These are phyloP conservation scores for Ypsolopha sequella DNA, from an alignment of 2,888 invertebrate genomes.

Conservation along the genomic window DNA sequence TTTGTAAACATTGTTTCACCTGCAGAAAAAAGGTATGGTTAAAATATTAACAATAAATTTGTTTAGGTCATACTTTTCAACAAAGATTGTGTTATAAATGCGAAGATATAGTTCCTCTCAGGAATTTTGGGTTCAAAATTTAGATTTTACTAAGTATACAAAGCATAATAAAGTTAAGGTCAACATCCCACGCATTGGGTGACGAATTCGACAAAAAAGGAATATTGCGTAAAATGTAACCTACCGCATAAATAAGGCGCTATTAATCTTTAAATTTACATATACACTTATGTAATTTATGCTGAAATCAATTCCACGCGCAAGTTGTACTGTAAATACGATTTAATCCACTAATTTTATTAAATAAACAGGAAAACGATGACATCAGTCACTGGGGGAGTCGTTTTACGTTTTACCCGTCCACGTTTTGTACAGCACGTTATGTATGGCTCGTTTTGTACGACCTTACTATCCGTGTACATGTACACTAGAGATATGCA, in stretches of 20 bases:
- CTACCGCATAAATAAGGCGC: neutral
- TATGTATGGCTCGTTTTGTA: too few relatives aligned
- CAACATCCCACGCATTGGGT: slow-evolving; percentile 55
- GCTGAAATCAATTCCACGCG: neutral
- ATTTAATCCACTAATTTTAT: slow-evolving; percentile 7
- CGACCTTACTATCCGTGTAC: too few relatives aligned
- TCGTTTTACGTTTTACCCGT: too few relatives aligned
- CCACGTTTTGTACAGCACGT: too few relatives aligned
- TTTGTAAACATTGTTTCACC: slow-evolving; percentile 45
- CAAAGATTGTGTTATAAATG: neutral
- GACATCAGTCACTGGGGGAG: too few relatives aligned
- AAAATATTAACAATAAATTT: slow-evolving; percentile 10
- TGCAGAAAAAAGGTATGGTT: slow-evolving; percentile 30
- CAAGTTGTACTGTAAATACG: neutral
- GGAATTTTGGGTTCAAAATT: neutral
- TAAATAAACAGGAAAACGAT: slow-evolving; percentile 26
- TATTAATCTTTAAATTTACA: too few relatives aligned
- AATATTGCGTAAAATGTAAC: slow-evolving; percentile 2
- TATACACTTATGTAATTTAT: too few relatives aligned
- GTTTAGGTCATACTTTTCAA: neutral
- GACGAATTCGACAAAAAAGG: slow-evolving; percentile 3
- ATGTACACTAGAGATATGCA: too few relatives aligned
- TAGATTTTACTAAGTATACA: slow-evolving; percentile 4
- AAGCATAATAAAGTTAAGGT: slow-evolving; percentile 19
- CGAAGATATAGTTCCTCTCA: neutral